Evolutionary conservation across 2,888 invertebrate species (phyloP).

Genomic region (Stramonita haemastoma): DNA sequence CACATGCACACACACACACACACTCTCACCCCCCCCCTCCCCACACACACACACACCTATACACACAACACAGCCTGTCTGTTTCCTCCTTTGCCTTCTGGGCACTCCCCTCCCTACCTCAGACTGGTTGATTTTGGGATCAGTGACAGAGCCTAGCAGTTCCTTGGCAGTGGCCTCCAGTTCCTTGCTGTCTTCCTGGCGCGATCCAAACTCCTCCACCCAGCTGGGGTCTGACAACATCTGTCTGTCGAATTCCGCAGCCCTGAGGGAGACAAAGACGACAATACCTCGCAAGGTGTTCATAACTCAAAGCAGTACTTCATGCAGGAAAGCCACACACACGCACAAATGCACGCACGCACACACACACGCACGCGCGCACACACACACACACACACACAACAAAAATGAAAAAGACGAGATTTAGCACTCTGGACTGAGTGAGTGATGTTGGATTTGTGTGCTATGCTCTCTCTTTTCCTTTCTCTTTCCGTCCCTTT

Average conservation of each 20-base stretch:
- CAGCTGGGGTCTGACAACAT: conserved; percentile 68
- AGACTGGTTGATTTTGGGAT: conserved; percentile 86
- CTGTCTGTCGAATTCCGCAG: conserved; percentile 64
- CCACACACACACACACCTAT: no score
- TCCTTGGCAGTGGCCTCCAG: conserved; percentile 81
- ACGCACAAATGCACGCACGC: no score
- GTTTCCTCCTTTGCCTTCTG: not conserved
- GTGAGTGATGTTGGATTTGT: no score
- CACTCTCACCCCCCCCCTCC: no score
- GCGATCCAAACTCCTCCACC: conserved; percentile 76
- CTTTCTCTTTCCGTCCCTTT: no score
- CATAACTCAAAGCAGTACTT: not conserved
- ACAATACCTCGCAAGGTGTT: not conserved
- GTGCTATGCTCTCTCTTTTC: no score
- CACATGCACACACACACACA: conserved; percentile 15
- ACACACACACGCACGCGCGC: no score
- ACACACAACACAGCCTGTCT: not conserved
- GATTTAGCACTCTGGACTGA: no score
- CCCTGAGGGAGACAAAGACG: conserved; percentile 52
- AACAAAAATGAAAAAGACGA: no score
- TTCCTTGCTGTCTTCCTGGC: conserved; percentile 80
- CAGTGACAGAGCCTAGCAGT: conserved; percentile 75
- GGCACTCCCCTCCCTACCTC: conserved; percentile 79
- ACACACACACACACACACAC: no score
- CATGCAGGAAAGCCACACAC: no score